A percentile compares a stretch with the other conserved stretches of the same genome.
phyloP scores from a whole-genome alignment of 2,797 vertebrate genomes.

The Aratinga solstitialis region DNA sequence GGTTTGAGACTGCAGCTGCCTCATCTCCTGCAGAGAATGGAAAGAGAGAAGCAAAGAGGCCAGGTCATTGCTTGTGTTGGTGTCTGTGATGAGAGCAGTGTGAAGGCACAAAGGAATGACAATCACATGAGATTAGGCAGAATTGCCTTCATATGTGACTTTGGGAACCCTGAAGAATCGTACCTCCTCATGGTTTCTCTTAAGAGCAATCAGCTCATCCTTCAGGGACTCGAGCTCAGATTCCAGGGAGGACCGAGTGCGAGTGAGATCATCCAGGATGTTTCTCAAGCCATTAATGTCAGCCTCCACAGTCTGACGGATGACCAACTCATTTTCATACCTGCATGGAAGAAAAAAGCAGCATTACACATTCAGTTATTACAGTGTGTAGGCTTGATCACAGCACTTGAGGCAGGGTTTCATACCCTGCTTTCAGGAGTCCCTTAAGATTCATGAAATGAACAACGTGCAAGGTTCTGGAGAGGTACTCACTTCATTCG shows the following conservation, averaged over 20 bases:
- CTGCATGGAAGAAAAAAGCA: neutral
- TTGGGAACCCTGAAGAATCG: neutral
- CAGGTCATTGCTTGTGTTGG: neutral
- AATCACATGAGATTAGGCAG: fast-evolving
- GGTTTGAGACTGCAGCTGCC: constrained; percentile 18
- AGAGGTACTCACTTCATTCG: neutral
- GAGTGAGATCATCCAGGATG: constrained; percentile 51
- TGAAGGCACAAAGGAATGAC: neutral
- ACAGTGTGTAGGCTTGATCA: neutral
- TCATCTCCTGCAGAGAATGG: constrained; percentile 47
- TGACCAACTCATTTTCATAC: neutral
- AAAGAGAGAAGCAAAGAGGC: neutral
- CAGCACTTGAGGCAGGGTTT: no score
- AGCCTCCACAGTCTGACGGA: neutral
- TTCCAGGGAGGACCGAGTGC: constrained; percentile 44
- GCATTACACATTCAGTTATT: neutral
- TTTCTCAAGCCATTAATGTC: constrained; percentile 68
- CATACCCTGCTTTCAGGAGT: neutral
- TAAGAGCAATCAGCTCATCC: constrained; percentile 62
- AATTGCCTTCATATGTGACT: no score
- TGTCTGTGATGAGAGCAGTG: neutral
- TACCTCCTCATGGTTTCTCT: constrained; percentile 74
- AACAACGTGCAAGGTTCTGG: neutral
- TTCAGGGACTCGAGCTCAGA: constrained; percentile 50
- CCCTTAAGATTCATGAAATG: neutral